phyloP scores from a whole-genome alignment of 2,113 vertebrate species.

The Carollia perspicillata region DNA sequence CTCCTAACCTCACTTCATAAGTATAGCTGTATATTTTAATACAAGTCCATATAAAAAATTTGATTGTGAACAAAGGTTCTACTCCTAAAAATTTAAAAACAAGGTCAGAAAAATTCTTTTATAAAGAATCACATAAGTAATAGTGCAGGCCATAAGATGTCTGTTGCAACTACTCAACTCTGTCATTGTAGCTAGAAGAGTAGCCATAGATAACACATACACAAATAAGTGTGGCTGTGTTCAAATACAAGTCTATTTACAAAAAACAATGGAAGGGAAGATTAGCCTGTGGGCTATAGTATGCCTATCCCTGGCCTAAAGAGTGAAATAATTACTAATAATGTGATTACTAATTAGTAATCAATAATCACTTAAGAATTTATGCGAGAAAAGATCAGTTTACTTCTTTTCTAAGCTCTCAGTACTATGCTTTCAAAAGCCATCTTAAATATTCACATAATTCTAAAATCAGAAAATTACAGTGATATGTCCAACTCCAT shows the following conservation, averaged over 20 bases:
- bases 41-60: slow-evolving; percentile 14
- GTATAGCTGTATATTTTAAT: background rate
- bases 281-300: background rate
- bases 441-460: background rate
- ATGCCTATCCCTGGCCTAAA: background rate
- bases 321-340: background rate
- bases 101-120: background rate
- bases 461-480: slow-evolving; percentile 1
- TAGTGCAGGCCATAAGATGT: background rate
- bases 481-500: background rate
- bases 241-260: background rate
- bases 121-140: background rate
- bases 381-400: slow-evolving; percentile 8
- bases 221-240: background rate
- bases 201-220: background rate
- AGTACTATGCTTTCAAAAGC: background rate
- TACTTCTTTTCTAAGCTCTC: slow-evolving; percentile 2
- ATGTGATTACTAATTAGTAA: too few species aligned
- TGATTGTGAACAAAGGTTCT: slow-evolving; percentile 1
- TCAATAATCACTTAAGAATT: background rate
- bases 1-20: slow-evolving; percentile 11
- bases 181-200: background rate
- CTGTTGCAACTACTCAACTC: background rate
- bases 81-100: slow-evolving; percentile 4
- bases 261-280: background rate